Evolutionary conservation across 2,113 vertebrate species (phyloP), one percentile per base, ranked within the genome.

Genomic region (Prionailurus bengalensis): DNA sequence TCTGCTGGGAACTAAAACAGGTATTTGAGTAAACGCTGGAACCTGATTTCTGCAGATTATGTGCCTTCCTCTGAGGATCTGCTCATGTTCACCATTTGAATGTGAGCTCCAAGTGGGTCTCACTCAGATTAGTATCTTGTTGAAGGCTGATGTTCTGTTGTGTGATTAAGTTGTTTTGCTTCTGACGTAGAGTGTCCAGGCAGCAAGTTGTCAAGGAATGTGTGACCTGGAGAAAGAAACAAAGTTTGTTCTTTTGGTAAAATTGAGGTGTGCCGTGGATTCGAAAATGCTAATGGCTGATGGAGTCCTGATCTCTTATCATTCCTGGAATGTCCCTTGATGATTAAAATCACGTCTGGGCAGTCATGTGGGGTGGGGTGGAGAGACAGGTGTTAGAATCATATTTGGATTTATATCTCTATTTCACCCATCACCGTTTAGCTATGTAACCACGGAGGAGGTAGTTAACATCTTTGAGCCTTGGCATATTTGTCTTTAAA

Each of bases 401-500:
- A 2, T 63, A 79, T 83, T 84, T 90, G 80, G 3, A 0, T 66
- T 86, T 94, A 5, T 70, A 36, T 36, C 2, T 95, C 33, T 79
- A 10, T 93, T 89, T 96, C 14, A 86, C 23, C 29, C 10, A 25
- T 80, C 7, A 74, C 7, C 11, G 58, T 66, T 4, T 21, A 68
- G n/a, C 63, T 73, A 16, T 25, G 11, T 73, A 71, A 25, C 51
- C 15, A 51, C 5, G 71, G 73, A 39, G 21, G 53, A 73, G 33
- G 21, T 29, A 82, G 33, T 79, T 80, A 90, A 92, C 36, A n/a
- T 95, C 39, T 93, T 66, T 76, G 45, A 95, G 51, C 12, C 21
- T 91, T 51, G 25, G 31, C 31, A 55, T 78, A 71, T 82, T 95
- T 15, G 58, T 88, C 23, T 83, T 79, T 85, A 95, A 88, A 74